A percentile compares a stretch with the other conserved stretches of the same genome.
Conservation (phyloP, 2,888 invertebrate species). For the Cantharis nigra region DNA sequence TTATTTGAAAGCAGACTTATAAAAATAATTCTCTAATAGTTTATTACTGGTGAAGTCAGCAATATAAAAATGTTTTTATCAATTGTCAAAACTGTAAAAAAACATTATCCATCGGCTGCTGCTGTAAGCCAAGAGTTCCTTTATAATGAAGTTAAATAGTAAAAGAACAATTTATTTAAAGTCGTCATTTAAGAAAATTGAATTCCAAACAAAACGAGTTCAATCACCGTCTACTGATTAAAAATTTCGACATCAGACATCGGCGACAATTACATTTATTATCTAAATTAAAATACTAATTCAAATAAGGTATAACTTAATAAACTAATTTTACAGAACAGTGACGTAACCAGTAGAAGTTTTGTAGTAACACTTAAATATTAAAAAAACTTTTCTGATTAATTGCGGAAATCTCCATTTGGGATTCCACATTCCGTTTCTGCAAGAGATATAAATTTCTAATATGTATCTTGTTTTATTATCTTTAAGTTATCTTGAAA, state of each 20-base stretch:
- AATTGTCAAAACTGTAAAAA: too few relatives aligned
- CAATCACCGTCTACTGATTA: background rate
- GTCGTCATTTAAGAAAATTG: background rate
- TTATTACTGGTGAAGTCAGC: too few relatives aligned
- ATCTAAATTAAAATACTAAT: background rate
- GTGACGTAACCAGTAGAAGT: background rate
- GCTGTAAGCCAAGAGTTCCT: background rate
- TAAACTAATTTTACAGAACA: background rate
- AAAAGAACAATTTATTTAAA: background rate
- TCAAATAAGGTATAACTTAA: background rate
- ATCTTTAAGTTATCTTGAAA: background rate
- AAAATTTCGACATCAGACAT: background rate
- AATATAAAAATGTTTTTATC: too few relatives aligned
- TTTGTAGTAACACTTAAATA: background rate
- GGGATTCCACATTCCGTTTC: background rate
- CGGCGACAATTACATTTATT: background rate
- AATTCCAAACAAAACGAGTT: background rate
- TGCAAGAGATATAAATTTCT: background rate
- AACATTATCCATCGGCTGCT: background rate
- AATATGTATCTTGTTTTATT: background rate
- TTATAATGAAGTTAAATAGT: background rate
- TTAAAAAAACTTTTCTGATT: too few relatives aligned
- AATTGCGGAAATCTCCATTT: too few relatives aligned
- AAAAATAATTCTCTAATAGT: too few relatives aligned
- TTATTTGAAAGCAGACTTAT: background rate